Base-by-base conservation (phyloP, 2,113 vertebrate species). In the Prionailurus bengalensis region DNA sequence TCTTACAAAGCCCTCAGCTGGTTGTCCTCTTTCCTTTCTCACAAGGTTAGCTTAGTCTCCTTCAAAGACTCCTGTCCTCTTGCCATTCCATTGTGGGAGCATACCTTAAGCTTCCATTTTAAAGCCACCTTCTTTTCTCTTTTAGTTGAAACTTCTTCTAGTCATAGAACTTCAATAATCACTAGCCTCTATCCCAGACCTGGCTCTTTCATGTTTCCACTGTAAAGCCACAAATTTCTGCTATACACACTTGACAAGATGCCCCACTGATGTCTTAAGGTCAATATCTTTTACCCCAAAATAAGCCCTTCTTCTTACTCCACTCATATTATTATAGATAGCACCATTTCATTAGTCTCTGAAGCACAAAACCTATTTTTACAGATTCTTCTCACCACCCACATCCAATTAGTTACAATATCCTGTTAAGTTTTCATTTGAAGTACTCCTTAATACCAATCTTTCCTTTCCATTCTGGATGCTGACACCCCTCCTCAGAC, bases 181-280 rank as follows among this genome's bases (percentile, higher is more conserved):
- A 96, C 12, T 5, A 63, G 33, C 33, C 86, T 74, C 53, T 65
- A 12, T 79, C 73, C 45, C 48, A 58, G n/a, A 58, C 19, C 33
- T 42, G 29, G 36, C 36, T 81, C 65, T 83, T 42, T 88, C 61
- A 88, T 58, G 39, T 17, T 84, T 89, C 78, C 23, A 11, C 31
- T 71, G 23, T 84, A 83, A 92, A 95, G 53, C 39, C 71, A 93
- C n/a, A 89, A 71, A 80, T 79, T 82, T 53, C 55, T 73, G 42
- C 19, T 21, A 27, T 48, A 31, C 27, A 25, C 27, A 39, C 19
- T 29, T 65, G 65, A 73, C 25, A 68, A 94, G 71, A 83, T 84
- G 45, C 27, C 29, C 66, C 31, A 82, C 33, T 42, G 19, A 61
- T 39, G 42, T 70, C 48, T 73, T 36, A 76, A 45, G 51, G 39